Percentiles rank a stretch among this genome's conserved stretches.
Conservation (phyloP, 2,113 vertebrate species). For the Athene cunicularia region DNA sequence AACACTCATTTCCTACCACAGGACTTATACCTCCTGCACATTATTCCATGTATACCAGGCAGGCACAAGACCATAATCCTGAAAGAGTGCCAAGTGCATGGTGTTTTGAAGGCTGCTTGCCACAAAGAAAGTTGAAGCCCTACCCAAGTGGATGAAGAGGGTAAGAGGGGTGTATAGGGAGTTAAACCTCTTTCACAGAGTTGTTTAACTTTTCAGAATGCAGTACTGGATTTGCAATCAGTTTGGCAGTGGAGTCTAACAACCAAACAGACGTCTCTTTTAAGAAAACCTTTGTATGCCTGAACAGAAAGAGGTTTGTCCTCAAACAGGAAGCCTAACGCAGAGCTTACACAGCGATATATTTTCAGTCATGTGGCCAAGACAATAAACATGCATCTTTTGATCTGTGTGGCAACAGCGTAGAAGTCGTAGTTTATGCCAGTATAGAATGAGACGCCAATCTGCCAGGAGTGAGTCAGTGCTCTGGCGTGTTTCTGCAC, state of each 20-base stretch:
- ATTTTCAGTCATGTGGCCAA: constrained; percentile 70
- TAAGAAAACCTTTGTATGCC: constrained; percentile 55
- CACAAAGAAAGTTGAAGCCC: neutral
- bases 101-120: neutral
- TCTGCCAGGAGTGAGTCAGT: constrained; percentile 68
- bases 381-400: constrained; percentile 77
- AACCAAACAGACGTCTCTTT: constrained; percentile 59
- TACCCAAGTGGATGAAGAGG: neutral
- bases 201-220: constrained; percentile 57
- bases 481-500: constrained; percentile 55
- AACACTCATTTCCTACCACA: constrained; percentile 34
- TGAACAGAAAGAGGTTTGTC: constrained; percentile 77
- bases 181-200: constrained; percentile 34
- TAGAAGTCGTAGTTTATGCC: constrained; percentile 35
- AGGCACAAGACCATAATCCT: neutral
- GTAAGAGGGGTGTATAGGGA: neutral
- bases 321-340: constrained; percentile 61
- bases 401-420: constrained; percentile 67
- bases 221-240: constrained; percentile 69
- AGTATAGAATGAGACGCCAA: constrained; percentile 66
- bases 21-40: neutral
- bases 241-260: neutral
- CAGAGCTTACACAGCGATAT: constrained; percentile 43
- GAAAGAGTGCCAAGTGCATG: neutral
- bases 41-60: accelerated